Base-by-base conservation (phyloP, 2,888 invertebrate species). In the Pseudeuparius sepicola region DNA sequence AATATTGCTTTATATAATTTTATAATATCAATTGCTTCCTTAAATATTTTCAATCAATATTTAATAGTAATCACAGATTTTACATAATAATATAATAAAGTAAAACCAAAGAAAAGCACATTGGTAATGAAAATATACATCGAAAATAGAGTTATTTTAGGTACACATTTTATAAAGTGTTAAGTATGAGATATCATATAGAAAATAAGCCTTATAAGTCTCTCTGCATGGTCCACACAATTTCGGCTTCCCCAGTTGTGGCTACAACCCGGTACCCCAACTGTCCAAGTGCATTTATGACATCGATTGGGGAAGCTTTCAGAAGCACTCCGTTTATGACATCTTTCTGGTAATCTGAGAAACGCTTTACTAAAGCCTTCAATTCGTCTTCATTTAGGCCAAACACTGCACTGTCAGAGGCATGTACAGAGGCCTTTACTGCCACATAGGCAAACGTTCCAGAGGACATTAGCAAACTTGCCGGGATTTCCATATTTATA, bases 211-310 rank as follows among this genome's bases (percentile, higher is more conserved):
- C 30, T 71, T 73, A 83, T 51, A 77, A 58, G 60, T 85, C 83
- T 53, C 85, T 73, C 56, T 81, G 79, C 64, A 87, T 67, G 27
- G 86, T 87, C 86, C 86, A 87, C 48, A 81, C 75, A 50, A 82
- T 75, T 64, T 86, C 86, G 13, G 78, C 67, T 56, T 86, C 86
- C 10, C 86, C 86, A 43, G 83, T 81, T 57, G 78, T 80, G 51
- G 78, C 73, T 42, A 83, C 65, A 27, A 87, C 77, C 56, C 74
- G 75, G 59, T 86, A 87, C 36, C 85, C 84, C 45, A 86, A 68
- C 59, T 80, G 77, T 36, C 78, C 75, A 48, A 87, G 63, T 24
- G 79, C 71, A 57, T 87, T 87, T 34, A 87, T 71, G 47, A 80
- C 71, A 44, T 68, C 62, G 44, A 86, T 60, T 14, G 83, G 79